Evolutionary conservation across 2,888 invertebrate species (phyloP), one percentile per base, ranked within the genome.

Genomic region (Bedellia somnulentella): DNA sequence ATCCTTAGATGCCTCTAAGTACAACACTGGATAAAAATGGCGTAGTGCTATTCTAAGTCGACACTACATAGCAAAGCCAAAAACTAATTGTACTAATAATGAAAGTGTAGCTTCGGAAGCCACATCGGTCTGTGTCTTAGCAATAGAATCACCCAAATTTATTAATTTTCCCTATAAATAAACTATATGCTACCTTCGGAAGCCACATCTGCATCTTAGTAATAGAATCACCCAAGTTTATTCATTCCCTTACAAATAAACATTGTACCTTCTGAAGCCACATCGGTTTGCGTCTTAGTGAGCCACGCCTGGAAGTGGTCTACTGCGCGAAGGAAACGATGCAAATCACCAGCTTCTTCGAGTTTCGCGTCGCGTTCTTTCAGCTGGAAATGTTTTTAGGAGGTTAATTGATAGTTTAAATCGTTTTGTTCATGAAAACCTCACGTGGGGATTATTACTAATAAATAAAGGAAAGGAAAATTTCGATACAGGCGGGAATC

Each of bases 301-400:
- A 99, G 82, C 98, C 98, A 99, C 1, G 93, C 87, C 71, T 97
- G 96, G 93, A 99, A 99, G 77, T 99, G 98, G 70, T 99, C 99
- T 49, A 99, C 84, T 61, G 99, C 98, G 38, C 98, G 88, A 44
- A 97, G 80, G 87, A 97, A 97, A 34, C 98, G 85, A 63, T 99
- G 99, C 43, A 99, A 78, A 54, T 99, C 99, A 27, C 98, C 98
- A 3, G 98, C 98, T 63, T 99, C 99, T 61, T 99, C 99, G 57
- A 99, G 71, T 58, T 98, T 97, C 2, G 97, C 87, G 63, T 99
- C 99, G 40, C 99, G 89, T 54, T 98, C 98, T 64, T 97, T 97
- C 46, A 97, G 80, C 89, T 89, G 63, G 24, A 46, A 13, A 16
- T 4, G 15, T n/a, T n/a, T n/a, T n/a, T n/a, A n/a, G n/a, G n/a